Conservation (phyloP, 1,140 invertebrate genomes). For the Lineus longissimus region DNA sequence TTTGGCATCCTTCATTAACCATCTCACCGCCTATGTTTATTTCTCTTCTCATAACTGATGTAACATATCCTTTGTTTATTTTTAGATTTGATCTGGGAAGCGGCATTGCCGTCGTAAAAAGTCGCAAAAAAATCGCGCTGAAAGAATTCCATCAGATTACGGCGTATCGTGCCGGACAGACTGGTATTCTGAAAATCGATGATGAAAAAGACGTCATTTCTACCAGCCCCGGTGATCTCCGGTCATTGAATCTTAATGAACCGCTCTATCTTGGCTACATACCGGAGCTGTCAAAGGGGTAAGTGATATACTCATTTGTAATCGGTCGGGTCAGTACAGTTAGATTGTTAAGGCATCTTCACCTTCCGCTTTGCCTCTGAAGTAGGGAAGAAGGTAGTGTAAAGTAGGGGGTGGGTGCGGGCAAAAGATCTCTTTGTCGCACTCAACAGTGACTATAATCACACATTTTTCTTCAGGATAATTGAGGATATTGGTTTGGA, state of each 20-base stretch:
- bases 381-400: too few species aligned
- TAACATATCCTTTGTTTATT: too few species aligned
- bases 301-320: conserved; percentile 26
- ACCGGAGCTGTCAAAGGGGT: conserved; percentile 55
- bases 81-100: conserved; percentile 80
- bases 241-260: conserved; percentile 76
- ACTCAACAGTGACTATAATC: too few species aligned
- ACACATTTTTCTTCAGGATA: conserved; percentile 69
- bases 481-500: conserved; percentile 81
- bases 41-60: too few species aligned
- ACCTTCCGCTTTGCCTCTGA: too few species aligned
- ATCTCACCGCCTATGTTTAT: too few species aligned
- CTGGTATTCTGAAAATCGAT: conserved; percentile 80
- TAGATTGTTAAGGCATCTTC: too few species aligned
- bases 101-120: conserved; percentile 73
- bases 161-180: conserved; percentile 77
- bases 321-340: too few species aligned
- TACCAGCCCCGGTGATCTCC: conserved; percentile 72
- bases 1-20: too few species aligned
- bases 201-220: conserved; percentile 74
- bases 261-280: conserved; percentile 80
- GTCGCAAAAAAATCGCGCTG: conserved; percentile 68
- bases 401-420: too few species aligned
- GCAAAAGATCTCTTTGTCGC: too few species aligned
- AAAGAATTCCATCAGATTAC: conserved; percentile 75